Percentiles rank a stretch among this genome's conserved stretches.
phyloP scores from a whole-genome alignment of 2,797 vertebrate genomes.

The Lacerta viridis region DNA sequence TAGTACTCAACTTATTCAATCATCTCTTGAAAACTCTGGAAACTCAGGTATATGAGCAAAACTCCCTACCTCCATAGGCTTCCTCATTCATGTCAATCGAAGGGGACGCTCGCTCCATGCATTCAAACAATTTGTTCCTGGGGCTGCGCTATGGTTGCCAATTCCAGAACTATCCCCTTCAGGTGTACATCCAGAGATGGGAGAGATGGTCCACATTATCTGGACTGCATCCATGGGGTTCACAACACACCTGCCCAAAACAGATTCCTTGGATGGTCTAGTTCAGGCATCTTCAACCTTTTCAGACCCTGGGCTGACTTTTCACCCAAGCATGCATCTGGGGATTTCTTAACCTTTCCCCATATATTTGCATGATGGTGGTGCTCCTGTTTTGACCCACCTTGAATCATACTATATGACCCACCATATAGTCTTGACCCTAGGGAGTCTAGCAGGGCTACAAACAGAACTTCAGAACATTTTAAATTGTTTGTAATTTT shows the following conservation, averaged over 20 bases:
- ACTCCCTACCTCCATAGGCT: not conserved
- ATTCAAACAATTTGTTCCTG: not conserved
- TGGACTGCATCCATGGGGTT: not conserved
- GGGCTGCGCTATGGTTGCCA: not conserved
- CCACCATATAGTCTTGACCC: no score
- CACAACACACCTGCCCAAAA: not conserved
- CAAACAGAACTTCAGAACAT: not conserved
- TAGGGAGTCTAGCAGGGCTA: no score
- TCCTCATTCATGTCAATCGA: not conserved
- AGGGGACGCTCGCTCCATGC: not conserved
- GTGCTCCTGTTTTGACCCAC: no score
- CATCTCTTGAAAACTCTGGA: not conserved
- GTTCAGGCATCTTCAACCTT: not conserved
- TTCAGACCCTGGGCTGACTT: no score
- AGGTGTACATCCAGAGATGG: not conserved
- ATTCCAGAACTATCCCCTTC: not conserved
- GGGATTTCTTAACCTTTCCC: no score
- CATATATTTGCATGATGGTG: no score
- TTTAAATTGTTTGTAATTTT: constrained; percentile 13
- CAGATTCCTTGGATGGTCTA: not conserved
- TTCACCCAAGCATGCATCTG: no score
- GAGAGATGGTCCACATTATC: not conserved
- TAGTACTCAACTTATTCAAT: not conserved
- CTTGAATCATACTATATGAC: no score
- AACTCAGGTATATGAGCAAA: not conserved